Conservation (phyloP, 2,797 vertebrate species). For the Philypnodon macrostomus region DNA sequence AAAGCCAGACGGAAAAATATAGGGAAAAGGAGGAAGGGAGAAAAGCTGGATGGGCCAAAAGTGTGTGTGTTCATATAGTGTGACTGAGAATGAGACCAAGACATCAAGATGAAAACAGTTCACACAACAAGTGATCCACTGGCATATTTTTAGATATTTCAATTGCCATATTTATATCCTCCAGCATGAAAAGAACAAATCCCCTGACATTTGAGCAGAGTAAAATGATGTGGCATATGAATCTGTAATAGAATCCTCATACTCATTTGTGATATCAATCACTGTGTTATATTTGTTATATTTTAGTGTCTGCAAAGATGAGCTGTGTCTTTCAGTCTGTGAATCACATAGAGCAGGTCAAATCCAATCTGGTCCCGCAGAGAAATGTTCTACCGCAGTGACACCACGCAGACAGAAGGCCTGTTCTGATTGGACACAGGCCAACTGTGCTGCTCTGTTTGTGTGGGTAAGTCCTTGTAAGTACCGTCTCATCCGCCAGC, state of each 20-base stretch:
- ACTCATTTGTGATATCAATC: conserved; percentile 24
- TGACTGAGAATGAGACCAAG: conserved; percentile 15
- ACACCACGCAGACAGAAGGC: conserved; percentile 60
- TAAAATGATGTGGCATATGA: conserved; percentile 10
- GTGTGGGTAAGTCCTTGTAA: conserved; percentile 9
- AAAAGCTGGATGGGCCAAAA: conserved; percentile 19
- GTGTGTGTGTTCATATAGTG: conserved; percentile 10
- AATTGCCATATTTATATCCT: conserved; percentile 25
- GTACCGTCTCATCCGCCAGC: conserved; percentile 92
- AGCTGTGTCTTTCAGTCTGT: conserved; percentile 39
- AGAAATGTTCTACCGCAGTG: conserved; percentile 74
- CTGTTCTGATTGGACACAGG: conserved; percentile 60
- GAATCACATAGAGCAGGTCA: conserved; percentile 62
- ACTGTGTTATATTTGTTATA: no score
- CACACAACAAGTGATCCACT: conserved; percentile 33
- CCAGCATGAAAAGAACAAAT: conserved; percentile 11
- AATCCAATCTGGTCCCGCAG: conserved; percentile 78
- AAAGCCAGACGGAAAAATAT: conserved; percentile 48
- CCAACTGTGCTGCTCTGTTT: conserved; percentile 48
- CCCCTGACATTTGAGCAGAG: conserved; percentile 40
- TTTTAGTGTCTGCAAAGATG: conserved; percentile 15
- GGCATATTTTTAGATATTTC: conserved; percentile 38
- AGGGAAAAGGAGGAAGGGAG: conserved; percentile 21
- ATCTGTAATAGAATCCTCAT: conserved; percentile 19
- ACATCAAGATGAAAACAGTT: conserved; percentile 43